phyloP scores from a whole-genome alignment of 2,888 invertebrate genomes.

The Koerneria pararmatus region DNA sequence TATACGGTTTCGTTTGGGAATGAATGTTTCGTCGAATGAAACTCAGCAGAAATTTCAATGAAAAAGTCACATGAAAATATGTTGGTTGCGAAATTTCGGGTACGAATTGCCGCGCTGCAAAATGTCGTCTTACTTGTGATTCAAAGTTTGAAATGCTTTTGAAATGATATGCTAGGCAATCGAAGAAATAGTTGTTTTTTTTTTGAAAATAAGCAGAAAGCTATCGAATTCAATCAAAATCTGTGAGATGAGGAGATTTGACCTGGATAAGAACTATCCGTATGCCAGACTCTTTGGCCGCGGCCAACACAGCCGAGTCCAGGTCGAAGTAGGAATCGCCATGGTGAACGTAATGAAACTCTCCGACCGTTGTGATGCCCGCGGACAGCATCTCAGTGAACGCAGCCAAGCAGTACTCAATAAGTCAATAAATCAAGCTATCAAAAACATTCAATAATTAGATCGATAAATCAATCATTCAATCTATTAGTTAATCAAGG shows the following conservation, averaged over 20 bases:
- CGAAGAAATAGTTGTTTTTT: neutral
- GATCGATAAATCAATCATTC: no score
- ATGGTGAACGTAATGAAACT: slow-evolving; percentile 59
- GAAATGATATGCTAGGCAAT: neutral
- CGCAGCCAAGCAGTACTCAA: slow-evolving; percentile 48
- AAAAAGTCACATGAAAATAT: neutral
- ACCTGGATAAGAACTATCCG: slow-evolving; percentile 48
- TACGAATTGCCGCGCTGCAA: no score
- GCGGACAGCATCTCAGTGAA: slow-evolving; percentile 55
- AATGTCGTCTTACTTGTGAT: neutral
- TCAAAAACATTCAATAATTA: neutral
- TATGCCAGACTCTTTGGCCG: slow-evolving; percentile 52
- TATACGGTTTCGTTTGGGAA: no score
- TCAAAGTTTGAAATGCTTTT: neutral
- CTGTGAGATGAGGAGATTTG: neutral
- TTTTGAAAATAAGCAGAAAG: neutral
- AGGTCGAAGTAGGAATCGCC: slow-evolving; percentile 44
- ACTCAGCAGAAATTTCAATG: no score
- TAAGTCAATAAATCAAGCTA: neutral
- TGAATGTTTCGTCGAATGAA: no score
- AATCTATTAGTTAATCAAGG: neutral
- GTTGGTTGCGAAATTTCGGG: no score
- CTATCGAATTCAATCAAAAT: neutral
- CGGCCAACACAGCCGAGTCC: slow-evolving; percentile 50
- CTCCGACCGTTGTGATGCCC: slow-evolving; percentile 58